Evolutionary conservation across 2,113 vertebrate genomes (phyloP).

Genomic region (Todiramphus saurophagus): DNA sequence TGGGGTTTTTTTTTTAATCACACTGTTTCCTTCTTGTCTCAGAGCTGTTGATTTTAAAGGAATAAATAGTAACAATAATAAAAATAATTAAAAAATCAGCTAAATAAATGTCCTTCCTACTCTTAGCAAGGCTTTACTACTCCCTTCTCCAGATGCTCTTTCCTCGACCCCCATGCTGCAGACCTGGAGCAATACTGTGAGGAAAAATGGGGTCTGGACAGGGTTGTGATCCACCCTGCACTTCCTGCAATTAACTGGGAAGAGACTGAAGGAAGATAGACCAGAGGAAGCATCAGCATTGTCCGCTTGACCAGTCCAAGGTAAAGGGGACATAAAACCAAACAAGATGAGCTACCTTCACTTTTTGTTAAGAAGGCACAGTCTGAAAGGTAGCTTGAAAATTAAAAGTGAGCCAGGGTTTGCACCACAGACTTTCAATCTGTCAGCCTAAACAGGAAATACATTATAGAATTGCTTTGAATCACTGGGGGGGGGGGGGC

Average conservation of each 20-base stretch:
- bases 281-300: background rate
- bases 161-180: background rate
- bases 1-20: background rate
- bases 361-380: background rate
- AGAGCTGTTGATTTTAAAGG: background rate
- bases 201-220: background rate
- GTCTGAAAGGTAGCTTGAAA: background rate
- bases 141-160: background rate
- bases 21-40: background rate
- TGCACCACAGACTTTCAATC: background rate
- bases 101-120: background rate
- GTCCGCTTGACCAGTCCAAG: background rate
- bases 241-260: constrained; percentile 42
- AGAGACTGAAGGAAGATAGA: constrained; percentile 19
- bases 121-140: background rate
- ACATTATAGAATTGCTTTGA: background rate
- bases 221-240: background rate
- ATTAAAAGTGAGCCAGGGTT: background rate
- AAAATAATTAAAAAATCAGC: background rate
- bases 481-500: background rate
- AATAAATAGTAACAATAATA: background rate
- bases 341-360: background rate
- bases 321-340: background rate
- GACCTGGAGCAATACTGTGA: background rate
- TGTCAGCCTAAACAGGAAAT: background rate